Percentiles rank a stretch among this genome's conserved stretches.
Conservation (phyloP, 2,888 invertebrate genomes). For the Actias luna region DNA sequence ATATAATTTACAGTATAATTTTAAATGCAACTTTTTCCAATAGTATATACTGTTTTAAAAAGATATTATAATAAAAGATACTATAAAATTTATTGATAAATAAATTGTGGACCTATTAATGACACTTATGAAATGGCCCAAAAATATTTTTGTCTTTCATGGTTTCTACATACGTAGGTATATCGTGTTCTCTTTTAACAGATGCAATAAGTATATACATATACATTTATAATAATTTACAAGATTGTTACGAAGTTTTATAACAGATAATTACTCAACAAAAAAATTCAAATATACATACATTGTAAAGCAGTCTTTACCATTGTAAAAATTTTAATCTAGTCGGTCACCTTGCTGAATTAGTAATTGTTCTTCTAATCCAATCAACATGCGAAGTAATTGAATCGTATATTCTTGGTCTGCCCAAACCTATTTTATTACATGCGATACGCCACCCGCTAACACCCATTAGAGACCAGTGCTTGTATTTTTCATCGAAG, state of each 20-base stretch:
- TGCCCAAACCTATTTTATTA: slow-evolving; percentile 87
- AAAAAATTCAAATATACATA: slow-evolving; percentile 8
- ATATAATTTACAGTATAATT: background rate
- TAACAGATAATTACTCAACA: background rate
- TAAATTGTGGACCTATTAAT: background rate
- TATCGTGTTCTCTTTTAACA: background rate
- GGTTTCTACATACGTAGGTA: background rate
- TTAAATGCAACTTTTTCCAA: background rate
- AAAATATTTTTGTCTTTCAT: background rate
- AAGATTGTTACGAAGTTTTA: background rate
- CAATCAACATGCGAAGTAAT: slow-evolving; percentile 92
- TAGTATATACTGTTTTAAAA: background rate
- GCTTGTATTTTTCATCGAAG: slow-evolving; percentile 85
- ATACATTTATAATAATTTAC: background rate
- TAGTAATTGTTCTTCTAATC: slow-evolving; percentile 89
- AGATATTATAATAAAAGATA: background rate
- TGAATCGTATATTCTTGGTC: slow-evolving; percentile 92
- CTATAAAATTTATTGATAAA: background rate
- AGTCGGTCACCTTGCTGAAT: slow-evolving; percentile 69
- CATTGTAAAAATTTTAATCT: slow-evolving; percentile 14
- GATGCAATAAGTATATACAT: background rate
- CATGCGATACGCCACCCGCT: slow-evolving; percentile 94
- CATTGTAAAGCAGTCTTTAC: slow-evolving; percentile 17
- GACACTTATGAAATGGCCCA: slow-evolving; percentile 5
- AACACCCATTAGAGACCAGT: slow-evolving; percentile 91